Percentiles rank a stretch among this genome's conserved stretches.
phyloP scores from a whole-genome alignment of 2,797 vertebrate species.

The Gambusia yucatana region DNA sequence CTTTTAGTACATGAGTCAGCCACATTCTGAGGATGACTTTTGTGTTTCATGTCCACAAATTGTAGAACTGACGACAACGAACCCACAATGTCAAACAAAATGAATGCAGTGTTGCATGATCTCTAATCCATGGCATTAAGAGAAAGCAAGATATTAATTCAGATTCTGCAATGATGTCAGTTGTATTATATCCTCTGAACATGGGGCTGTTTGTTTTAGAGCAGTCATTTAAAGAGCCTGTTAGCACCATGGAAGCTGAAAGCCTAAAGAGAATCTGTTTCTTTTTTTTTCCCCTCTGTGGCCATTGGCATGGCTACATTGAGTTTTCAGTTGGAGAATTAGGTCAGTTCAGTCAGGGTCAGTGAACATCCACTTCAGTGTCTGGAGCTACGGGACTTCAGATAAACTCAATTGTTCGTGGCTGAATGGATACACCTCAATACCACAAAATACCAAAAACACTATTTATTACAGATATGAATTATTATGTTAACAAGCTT shows the following conservation, averaged over 20 bases:
- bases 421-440: conserved; percentile 33
- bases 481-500: not conserved
- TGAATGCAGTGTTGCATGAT: conserved; percentile 1
- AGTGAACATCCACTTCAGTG: conserved; percentile 73
- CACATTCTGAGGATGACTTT: not conserved
- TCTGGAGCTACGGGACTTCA: conserved; percentile 65
- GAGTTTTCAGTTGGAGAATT: conserved; percentile 74
- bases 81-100: conserved; percentile 1
- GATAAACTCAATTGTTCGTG: conserved; percentile 58
- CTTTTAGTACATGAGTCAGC: not conserved
- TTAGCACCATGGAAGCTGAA: conserved; percentile 48
- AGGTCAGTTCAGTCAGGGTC: conserved; percentile 78
- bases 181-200: conserved; percentile 13
- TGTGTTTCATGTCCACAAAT: not conserved
- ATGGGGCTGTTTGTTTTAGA: conserved; percentile 17
- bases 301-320: conserved; percentile 57
- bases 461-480: not conserved
- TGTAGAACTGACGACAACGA: not conserved
- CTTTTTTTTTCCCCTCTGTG: conserved; percentile 33
- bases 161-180: not conserved
- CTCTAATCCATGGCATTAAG: conserved; percentile 5
- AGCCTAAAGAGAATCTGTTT: conserved; percentile 48
- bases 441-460: conserved; percentile 15
- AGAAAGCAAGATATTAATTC: conserved; percentile 20
- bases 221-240: conserved; percentile 35